phyloP scores from a whole-genome alignment of 2,113 vertebrate genomes.

The Otis tarda region DNA sequence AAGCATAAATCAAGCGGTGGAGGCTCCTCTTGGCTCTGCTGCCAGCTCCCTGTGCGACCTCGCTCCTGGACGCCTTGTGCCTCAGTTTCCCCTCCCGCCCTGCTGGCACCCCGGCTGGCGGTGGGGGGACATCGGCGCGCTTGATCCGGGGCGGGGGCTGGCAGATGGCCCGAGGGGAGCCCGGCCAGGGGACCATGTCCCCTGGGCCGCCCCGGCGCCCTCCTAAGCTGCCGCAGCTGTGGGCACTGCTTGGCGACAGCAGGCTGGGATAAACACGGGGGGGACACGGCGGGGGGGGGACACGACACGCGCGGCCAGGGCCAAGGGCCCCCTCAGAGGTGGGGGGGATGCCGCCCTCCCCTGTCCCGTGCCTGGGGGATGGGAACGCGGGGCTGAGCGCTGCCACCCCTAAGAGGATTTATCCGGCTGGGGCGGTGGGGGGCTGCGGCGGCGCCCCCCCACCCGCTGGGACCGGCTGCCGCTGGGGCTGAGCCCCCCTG shows the following conservation, averaged over 20 bases:
- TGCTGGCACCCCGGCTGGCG: not conserved
- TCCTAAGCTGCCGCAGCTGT: constrained; percentile 54
- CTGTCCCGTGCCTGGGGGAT: not conserved
- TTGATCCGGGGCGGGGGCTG: not conserved
- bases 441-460: not conserved
- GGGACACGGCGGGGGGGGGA: not conserved
- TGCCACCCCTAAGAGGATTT: constrained; percentile 40
- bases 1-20: not conserved
- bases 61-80: not conserved
- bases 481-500: not conserved
- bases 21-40: not conserved
- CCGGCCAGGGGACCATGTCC: not conserved
- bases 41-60: not conserved
- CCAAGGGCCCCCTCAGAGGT: not conserved
- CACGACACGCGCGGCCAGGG: not conserved
- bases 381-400: not conserved
- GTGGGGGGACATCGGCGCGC: not conserved
- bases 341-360: not conserved
- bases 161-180: constrained; percentile 56
- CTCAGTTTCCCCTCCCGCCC: constrained; percentile 9
- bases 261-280: not conserved
- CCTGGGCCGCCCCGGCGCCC: not conserved
- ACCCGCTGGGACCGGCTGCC: not conserved
- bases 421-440: not conserved
- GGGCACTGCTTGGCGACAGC: not conserved